Base-by-base conservation (phyloP, 2,113 vertebrate genomes). In the Pantherophis guttatus region DNA sequence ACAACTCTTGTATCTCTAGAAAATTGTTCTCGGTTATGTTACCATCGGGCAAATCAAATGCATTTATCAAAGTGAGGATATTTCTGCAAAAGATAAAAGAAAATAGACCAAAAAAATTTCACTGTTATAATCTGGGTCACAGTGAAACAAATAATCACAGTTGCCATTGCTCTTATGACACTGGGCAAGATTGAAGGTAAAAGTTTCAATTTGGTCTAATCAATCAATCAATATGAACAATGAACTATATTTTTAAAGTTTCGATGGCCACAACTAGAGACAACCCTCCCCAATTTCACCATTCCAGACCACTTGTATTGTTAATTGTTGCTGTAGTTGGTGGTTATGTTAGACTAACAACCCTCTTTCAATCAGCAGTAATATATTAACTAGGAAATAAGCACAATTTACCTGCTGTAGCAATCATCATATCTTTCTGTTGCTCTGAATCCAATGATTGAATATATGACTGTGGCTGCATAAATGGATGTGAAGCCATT, bases 401-500 rank as follows among this genome's bases (percentile, higher is more conserved):
- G 24, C 26, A 93, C 55, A 59, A 94, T 97, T 95, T 97, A 99
- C 99, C 29, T 95, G 93, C 90, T 93, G 21, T 99, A 86, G 70
- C 99, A 99, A 58, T 98, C 97, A 0, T 99, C 99, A 0, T 94
- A 99, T 90, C 97, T 98, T 90, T 98, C 94, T 0, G 98, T 99
- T 94, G 99, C 99, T 3, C 99, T 98, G 97, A 99, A 99, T 91
- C 99, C 99, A 0, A 99, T 99, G 97, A 99, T 98, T 93, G 99
- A 99, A 87, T 99, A 99, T 92, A 99, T 98, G 57, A 99, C 99
- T 0, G 98, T 99, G 11, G 99, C 99, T 0, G 99, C 98, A 3
- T 98, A 99, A 88, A 99, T 93, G 0, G 99, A 99, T 0, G 99
- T 99, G 97, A 98, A 98, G 65, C 99, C 99, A 0, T 99, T 99